These are phyloP conservation scores for Napeogenes sylphis DNA, from an alignment of 2,888 invertebrate species.

Conservation along the genomic window DNA sequence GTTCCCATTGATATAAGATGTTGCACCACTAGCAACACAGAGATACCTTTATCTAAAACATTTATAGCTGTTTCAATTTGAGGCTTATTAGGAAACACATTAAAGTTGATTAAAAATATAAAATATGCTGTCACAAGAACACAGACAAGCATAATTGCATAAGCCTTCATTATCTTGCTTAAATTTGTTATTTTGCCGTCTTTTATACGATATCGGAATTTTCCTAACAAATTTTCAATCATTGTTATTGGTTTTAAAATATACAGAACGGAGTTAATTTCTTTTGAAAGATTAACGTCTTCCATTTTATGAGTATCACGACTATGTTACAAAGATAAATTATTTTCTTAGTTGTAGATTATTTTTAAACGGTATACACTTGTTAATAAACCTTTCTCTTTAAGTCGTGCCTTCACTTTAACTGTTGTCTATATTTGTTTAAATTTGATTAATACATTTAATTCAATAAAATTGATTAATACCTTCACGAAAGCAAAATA, in stretches of 20 bases:
- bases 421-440: too few relatives aligned
- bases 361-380: too few relatives aligned
- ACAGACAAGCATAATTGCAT: slow-evolving; percentile 32
- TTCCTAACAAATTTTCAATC: slow-evolving; percentile 46
- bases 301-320: too few relatives aligned
- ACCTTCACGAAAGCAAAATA: too few relatives aligned
- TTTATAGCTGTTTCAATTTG: slow-evolving; percentile 33
- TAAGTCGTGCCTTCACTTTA: too few relatives aligned
- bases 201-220: slow-evolving; percentile 42
- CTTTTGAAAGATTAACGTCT: not conserved
- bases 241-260: slow-evolving; percentile 37
- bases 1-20: slow-evolving; percentile 38
- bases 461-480: too few relatives aligned
- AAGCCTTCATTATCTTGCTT: slow-evolving; percentile 39
- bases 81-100: slow-evolving; percentile 24
- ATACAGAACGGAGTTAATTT: slow-evolving; percentile 16
- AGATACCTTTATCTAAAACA: slow-evolving; percentile 38
- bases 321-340: too few relatives aligned
- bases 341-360: too few relatives aligned
- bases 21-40: slow-evolving; percentile 41
- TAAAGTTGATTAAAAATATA: slow-evolving; percentile 20
- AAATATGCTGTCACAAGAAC: slow-evolving; percentile 30
- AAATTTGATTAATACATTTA: too few relatives aligned
- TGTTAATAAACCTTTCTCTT: too few relatives aligned
- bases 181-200: slow-evolving; percentile 37